Conservation (phyloP, 2,888 invertebrate genomes). For the Drosophila limbata region DNA sequence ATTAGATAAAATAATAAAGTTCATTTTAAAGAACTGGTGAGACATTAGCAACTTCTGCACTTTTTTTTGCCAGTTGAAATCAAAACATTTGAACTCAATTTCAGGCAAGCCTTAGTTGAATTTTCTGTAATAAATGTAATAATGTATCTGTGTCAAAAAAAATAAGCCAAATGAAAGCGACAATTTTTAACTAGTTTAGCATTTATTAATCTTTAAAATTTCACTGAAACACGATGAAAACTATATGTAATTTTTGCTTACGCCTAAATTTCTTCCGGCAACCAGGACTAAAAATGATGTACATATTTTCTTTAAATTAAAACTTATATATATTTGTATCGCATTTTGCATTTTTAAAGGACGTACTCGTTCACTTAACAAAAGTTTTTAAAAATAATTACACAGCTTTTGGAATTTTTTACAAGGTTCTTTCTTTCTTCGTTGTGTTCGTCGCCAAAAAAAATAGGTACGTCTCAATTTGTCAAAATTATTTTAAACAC, state of each 20-base stretch:
- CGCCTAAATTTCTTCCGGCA: conserved; percentile 47
- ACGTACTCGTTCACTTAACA: conserved; percentile 67
- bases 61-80: too few relatives aligned
- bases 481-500: conserved; percentile 78
- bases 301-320: conserved; percentile 48
- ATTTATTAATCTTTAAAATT: conserved; percentile 72
- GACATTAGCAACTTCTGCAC: too few relatives aligned
- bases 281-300: conserved; percentile 58
- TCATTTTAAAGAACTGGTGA: too few relatives aligned
- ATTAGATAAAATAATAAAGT: too few relatives aligned
- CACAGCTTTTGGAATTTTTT: conserved; percentile 47
- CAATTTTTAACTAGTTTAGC: conserved; percentile 42
- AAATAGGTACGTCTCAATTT: conserved; percentile 50
- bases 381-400: conserved; percentile 25
- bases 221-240: conserved; percentile 64
- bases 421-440: conserved; percentile 50
- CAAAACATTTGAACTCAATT: too few relatives aligned
- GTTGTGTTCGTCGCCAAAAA: conserved; percentile 27
- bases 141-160: neutral
- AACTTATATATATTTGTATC: conserved; percentile 33
- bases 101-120: too few relatives aligned
- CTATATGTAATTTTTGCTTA: conserved; percentile 37
- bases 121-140: too few relatives aligned
- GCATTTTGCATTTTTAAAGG: conserved; percentile 38
- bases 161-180: neutral